Evolutionary conservation across 2,797 vertebrate genomes (phyloP), one percentile per base, ranked within the genome.

Genomic region (Pempheris klunzingeri): DNA sequence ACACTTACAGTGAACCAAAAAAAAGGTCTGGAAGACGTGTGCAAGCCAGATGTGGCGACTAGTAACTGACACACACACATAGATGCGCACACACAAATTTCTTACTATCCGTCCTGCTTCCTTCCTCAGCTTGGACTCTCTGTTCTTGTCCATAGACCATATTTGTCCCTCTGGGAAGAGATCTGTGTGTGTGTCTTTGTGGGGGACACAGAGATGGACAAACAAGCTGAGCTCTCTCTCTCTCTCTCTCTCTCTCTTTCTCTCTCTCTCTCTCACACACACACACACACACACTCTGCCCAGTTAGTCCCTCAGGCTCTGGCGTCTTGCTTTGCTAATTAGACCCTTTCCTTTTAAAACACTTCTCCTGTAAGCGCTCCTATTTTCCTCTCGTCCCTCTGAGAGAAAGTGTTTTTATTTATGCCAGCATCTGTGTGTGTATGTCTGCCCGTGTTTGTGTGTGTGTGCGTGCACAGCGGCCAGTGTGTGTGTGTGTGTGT

Each of bases 321-420:
- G 77, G 82, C 84, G 78, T 91, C 92, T 93, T 91, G 92, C 88
- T 94, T 92, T 91, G 89, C 93, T 95, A 95, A 96, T 96, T 96
- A 95, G 93, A 91, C 91, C 88, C 93, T 91, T 94, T 94, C 94
- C 92, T 94, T n/a, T 95, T 92, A 92, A 92, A 94, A 93, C 82
- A 91, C 90, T 88, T 92, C 88, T 93, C 88, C 90, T 93, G 86
- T 91, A 94, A 94, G 92, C 90, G 90, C 88, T 92, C 86, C 90
- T 90, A 91, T 93, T 92, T 94, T 93, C 90, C 83, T 75, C 91
- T 83, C 59, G 63, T 91, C 91, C 93, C 93, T 85, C 83, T 72
- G 93, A 93, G 93, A 93, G 89, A 93, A 92, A 90, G 92, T 94
- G 90, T 94, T 95, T 94, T 94, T 94, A 94, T 95, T 94, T 94